Percentiles rank a stretch among this genome's conserved stretches.
Evolutionary conservation across 2,888 invertebrate genomes (phyloP).

Genomic region (Hedychridium roseum): DNA sequence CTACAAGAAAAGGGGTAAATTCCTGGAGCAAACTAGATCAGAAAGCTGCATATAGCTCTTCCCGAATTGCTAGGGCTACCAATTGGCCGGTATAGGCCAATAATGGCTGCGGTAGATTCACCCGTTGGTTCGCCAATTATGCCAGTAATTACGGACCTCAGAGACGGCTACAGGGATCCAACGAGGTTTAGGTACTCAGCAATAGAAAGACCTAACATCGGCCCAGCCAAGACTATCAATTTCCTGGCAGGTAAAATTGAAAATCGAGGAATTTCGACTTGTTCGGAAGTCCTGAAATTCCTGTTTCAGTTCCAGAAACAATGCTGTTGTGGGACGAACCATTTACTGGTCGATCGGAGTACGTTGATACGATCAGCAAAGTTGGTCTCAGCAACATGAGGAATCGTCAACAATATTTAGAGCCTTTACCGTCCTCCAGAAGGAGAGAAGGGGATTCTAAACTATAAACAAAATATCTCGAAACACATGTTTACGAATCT

Average conservation of each 20-base stretch:
- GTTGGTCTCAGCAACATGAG: slow-evolving; percentile 70
- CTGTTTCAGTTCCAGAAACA: slow-evolving; percentile 63
- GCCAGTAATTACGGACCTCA: slow-evolving; percentile 67
- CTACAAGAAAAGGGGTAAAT: slow-evolving; percentile 70
- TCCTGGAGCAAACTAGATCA: too few relatives aligned
- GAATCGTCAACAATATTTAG: slow-evolving; percentile 70
- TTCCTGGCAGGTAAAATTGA: slow-evolving; percentile 30
- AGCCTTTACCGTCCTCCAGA: slow-evolving; percentile 69
- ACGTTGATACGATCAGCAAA: slow-evolving; percentile 70
- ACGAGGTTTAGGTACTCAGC: slow-evolving; percentile 69
- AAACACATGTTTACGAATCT: neutral
- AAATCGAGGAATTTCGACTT: neutral
- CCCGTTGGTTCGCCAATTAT: slow-evolving; percentile 69
- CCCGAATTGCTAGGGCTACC: too few relatives aligned
- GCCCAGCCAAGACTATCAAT: slow-evolving; percentile 62
- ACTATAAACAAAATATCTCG: slow-evolving; percentile 13
- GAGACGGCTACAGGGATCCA: slow-evolving; percentile 71
- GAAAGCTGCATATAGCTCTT: too few relatives aligned
- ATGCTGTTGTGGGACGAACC: slow-evolving; percentile 67
- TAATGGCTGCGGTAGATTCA: slow-evolving; percentile 71
- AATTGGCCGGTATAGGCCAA: slow-evolving; percentile 66
- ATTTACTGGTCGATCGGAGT: slow-evolving; percentile 71
- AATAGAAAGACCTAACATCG: slow-evolving; percentile 67
- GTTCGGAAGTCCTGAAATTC: neutral
- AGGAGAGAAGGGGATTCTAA: slow-evolving; percentile 67